These are phyloP conservation scores for Pandion haliaetus DNA, from an alignment of 2,113 vertebrate genomes.

Conservation along the genomic window DNA sequence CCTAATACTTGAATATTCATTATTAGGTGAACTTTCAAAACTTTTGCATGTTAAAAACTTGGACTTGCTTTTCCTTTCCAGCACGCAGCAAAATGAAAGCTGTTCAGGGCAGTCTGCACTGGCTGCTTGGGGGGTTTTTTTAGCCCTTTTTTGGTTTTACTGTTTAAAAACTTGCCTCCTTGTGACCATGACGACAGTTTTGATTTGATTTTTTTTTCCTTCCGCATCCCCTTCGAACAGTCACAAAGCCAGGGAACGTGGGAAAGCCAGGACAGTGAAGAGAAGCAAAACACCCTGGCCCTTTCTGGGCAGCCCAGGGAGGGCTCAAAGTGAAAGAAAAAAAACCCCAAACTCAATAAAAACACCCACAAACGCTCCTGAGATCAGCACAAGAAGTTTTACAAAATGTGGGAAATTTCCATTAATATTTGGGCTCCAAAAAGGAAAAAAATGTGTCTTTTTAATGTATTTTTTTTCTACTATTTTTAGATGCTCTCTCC, in stretches of 20 bases:
- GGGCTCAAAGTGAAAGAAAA: background rate
- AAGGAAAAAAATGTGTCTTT: background rate
- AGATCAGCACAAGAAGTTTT: background rate
- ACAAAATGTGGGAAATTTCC: background rate
- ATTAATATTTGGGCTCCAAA: background rate
- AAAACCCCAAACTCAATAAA: background rate
- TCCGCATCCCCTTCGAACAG: background rate
- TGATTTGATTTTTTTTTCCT: background rate
- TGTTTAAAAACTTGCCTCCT: background rate
- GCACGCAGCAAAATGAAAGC: accelerated
- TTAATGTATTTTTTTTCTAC: background rate
- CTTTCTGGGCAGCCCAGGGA: background rate
- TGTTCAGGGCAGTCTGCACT: accelerated
- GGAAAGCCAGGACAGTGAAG: background rate
- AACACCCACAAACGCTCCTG: accelerated
- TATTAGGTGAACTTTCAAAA: background rate
- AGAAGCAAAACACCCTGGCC: background rate
- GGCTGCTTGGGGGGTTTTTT: background rate
- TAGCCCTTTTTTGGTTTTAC: background rate
- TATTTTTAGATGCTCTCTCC: background rate
- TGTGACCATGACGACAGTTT: background rate
- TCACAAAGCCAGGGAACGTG: background rate
- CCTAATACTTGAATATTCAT: background rate
- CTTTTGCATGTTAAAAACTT: background rate
- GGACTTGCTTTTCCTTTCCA: background rate